Evolutionary conservation across 2,797 vertebrate species (phyloP), one percentile per base, ranked within the genome.

Genomic region (Eospalax fontanierii): DNA sequence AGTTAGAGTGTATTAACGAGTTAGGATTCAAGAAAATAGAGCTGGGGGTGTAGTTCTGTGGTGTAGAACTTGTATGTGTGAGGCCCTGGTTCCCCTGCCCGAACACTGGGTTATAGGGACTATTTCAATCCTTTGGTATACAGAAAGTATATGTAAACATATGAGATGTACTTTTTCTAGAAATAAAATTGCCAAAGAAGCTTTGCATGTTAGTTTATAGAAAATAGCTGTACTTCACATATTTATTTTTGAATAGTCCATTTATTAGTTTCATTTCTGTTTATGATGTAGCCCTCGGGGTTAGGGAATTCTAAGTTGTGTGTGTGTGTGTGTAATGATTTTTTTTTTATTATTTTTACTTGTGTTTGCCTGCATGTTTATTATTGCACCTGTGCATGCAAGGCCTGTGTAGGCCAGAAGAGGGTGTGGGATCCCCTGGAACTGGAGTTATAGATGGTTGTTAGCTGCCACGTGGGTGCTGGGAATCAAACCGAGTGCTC

Each of bases 251-350:
- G 24, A 91, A 57, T 94, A 86, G 43, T 22, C 40, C 19, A 9
- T 87, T 7, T 96, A 26, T 87, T 19, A 93, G n/a, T 96, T 95
- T 93, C 12, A 35, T 94, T 95, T 38, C 33, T 89, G 86, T 81
- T 95, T 79, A 70, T 71, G 78, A 18, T 93, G 33, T 88, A 73
- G 40, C 2, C n/a, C 43, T 84, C 4, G 28, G 26, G 26, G 54
- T 8, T 7, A 26, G 63, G 8, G 84, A 87, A 87, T 89, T 66
- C 24, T 88, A 91, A 86, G 16, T 78, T 93, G 8, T 54, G 8
- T 54, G 50, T 54, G 50, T 54, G 12, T 54, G 50, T 54, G 50
- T 54, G 8, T 54, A 54, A 54, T 54, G 50, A 14, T 54, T 54
- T 54, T 54, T 9, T 2, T 46, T 6, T 5, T 46, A 6, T 54